These are phyloP conservation scores for Sitophilus oryzae DNA, from an alignment of 1,140 invertebrate species.

Conservation along the genomic window DNA sequence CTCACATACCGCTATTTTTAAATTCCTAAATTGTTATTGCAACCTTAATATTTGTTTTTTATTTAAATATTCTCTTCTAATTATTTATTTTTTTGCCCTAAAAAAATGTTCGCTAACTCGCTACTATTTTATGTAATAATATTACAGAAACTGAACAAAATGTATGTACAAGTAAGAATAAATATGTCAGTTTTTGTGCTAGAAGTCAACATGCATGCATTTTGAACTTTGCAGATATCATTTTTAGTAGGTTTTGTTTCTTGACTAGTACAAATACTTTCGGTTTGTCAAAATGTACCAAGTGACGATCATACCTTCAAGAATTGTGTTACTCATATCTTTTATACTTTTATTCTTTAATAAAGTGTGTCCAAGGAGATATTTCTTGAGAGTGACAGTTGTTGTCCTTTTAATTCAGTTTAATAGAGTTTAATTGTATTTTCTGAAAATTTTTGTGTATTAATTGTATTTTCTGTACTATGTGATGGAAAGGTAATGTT, in stretches of 20 bases:
- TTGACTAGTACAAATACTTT: neutral
- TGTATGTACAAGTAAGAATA: slow-evolving; percentile 5
- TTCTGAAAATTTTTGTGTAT: no score
- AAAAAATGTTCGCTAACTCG: slow-evolving; percentile 5
- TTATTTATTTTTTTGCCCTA: slow-evolving; percentile 2
- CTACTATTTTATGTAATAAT: no score
- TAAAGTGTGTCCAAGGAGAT: no score
- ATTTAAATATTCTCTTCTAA: neutral
- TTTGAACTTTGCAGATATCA: neutral
- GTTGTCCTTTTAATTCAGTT: no score
- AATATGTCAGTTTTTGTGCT: slow-evolving; percentile 3
- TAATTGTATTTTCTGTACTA: no score
- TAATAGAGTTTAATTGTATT: no score
- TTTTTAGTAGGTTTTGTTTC: neutral
- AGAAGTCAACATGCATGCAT: neutral
- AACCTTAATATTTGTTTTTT: neutral
- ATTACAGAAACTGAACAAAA: neutral
- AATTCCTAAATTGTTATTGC: slow-evolving; percentile 1
- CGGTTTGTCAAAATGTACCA: no score
- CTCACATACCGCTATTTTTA: neutral
- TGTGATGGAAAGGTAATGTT: no score
- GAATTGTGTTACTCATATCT: no score
- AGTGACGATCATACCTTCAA: no score
- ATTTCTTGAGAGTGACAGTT: no score
- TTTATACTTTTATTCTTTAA: no score